Percentiles rank a stretch among this genome's conserved stretches.
Conservation (phyloP, 2,888 invertebrate genomes). For the Synanthedon andrenaeformis region DNA sequence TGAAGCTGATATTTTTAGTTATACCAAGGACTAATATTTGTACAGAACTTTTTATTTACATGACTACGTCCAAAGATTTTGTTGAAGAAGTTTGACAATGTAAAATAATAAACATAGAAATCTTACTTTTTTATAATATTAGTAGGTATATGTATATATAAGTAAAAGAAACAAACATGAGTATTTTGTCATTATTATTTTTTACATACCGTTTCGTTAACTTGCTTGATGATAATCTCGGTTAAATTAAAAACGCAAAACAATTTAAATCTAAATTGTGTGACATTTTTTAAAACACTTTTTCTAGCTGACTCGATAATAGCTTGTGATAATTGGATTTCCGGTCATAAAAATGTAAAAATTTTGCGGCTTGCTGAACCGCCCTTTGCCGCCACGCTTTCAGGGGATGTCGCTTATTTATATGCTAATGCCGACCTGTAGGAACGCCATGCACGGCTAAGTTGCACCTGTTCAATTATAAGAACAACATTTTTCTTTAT, state of each 20-base stretch:
- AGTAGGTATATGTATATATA: no score
- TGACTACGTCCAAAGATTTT: no score
- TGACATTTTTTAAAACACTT: conserved; percentile 37
- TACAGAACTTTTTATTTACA: no score
- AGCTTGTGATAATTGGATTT: conserved; percentile 63
- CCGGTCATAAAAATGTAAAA: conserved; percentile 58
- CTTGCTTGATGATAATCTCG: no score
- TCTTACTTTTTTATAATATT: no score
- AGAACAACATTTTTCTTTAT: conserved; percentile 57
- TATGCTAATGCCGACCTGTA: conserved; percentile 55
- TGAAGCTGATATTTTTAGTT: no score
- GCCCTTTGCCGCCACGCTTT: conserved; percentile 39
- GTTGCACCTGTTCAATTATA: conserved; percentile 64
- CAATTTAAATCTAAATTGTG: conserved; percentile 31
- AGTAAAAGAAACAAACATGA: no score
- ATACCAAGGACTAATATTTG: no score
- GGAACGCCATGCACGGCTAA: conserved; percentile 60
- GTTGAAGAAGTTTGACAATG: no score
- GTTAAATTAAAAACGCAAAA: conserved; percentile 13
- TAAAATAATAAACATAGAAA: no score
- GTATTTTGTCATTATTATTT: no score
- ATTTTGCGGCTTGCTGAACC: conserved; percentile 23
- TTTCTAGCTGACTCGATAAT: conserved; percentile 58
- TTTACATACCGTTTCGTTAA: no score
- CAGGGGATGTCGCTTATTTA: conserved; percentile 57